A percentile compares a stretch with the other conserved stretches of the same genome.
Evolutionary conservation across 2,888 invertebrate species (phyloP).

Genomic region (Drosophila mettleri): DNA sequence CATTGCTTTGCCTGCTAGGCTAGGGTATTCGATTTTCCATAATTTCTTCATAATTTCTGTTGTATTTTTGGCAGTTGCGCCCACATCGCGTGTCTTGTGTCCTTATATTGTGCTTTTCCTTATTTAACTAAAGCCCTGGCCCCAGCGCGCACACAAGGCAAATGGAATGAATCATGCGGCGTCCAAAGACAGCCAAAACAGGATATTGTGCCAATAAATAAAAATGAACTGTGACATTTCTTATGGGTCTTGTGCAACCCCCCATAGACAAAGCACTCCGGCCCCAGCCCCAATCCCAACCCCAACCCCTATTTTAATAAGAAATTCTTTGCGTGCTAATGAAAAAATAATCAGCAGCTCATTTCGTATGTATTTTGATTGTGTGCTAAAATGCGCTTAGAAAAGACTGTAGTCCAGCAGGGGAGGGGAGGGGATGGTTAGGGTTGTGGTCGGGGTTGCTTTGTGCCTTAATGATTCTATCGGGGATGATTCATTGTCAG

Average conservation of each 20-base stretch:
- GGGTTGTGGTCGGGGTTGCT: neutral
- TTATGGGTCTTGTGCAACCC: slow-evolving; percentile 22
- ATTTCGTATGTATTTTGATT: slow-evolving; percentile 78
- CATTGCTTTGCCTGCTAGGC: neutral
- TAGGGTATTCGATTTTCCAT: slow-evolving; percentile 1
- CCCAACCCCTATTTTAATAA: slow-evolving; percentile 21
- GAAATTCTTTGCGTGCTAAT: slow-evolving; percentile 67
- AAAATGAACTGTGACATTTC: slow-evolving; percentile 77
- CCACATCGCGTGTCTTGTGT: slow-evolving; percentile 31
- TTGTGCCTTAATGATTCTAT: slow-evolving; percentile 43
- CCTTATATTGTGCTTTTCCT: slow-evolving; percentile 19
- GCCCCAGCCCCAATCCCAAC: neutral
- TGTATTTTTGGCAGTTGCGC: slow-evolving; percentile 4
- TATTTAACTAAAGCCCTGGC: slow-evolving; percentile 10
- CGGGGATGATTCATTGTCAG: slow-evolving; percentile 55
- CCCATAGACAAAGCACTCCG: neutral
- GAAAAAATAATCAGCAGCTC: slow-evolving; percentile 75
- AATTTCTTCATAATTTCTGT: neutral
- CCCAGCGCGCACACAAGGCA: neutral
- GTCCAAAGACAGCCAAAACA: slow-evolving; percentile 20
- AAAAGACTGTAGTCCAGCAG: neutral
- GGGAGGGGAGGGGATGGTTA: neutral
- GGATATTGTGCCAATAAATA: slow-evolving; percentile 73
- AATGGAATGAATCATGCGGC: slow-evolving; percentile 55
- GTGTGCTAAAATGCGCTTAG: slow-evolving; percentile 63